These are phyloP conservation scores for Slavum lentiscoides DNA, from an alignment of 2,888 invertebrate genomes.

Conservation along the genomic window DNA sequence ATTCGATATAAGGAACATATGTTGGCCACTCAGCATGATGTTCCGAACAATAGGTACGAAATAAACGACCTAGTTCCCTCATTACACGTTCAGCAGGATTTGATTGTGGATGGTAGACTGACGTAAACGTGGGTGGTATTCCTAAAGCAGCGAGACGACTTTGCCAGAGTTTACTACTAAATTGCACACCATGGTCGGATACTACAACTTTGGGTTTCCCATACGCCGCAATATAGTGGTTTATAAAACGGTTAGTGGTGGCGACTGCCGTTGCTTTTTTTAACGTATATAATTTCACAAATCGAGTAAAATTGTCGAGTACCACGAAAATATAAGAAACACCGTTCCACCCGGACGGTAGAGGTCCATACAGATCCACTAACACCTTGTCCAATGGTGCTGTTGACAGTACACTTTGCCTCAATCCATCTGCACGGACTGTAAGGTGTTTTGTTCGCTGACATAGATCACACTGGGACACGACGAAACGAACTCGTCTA, in stretches of 20 bases:
- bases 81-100: slow-evolving; percentile 1
- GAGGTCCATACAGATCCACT: slow-evolving; percentile 5
- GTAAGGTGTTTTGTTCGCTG: neutral
- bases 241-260: neutral
- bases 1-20: neutral
- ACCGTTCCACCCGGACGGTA: neutral
- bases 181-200: neutral
- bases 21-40: neutral
- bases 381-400: neutral
- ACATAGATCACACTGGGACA: neutral
- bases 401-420: neutral
- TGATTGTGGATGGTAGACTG: neutral
- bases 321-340: slow-evolving; percentile 3
- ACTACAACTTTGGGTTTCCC: neutral
- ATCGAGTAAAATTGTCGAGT: neutral
- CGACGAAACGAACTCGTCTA: neutral
- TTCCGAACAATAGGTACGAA: neutral
- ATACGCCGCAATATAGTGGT: neutral
- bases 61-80: neutral
- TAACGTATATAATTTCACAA: neutral
- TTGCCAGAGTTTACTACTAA: neutral
- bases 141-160: neutral
- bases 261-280: neutral
- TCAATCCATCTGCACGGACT: neutral
- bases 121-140: no score